Evolutionary conservation across 1,140 invertebrate species (phyloP).

Genomic region (Drosophila kepulauana): DNA sequence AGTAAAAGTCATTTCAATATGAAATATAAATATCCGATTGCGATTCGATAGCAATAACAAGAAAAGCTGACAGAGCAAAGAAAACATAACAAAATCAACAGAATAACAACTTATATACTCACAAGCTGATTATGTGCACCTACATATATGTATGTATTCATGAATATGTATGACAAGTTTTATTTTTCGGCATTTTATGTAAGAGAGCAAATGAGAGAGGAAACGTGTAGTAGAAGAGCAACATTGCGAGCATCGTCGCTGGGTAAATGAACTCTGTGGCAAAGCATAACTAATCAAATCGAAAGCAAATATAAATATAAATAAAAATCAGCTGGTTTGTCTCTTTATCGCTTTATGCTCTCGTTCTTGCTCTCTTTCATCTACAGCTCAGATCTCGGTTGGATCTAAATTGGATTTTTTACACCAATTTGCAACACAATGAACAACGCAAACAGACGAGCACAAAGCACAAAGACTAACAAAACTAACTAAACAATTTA

Average conservation of each 20-base stretch:
- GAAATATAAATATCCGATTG: slow-evolving; percentile 16
- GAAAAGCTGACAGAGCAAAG: slow-evolving; percentile 11
- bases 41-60: slow-evolving; percentile 13
- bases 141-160: not conserved
- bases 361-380: not conserved
- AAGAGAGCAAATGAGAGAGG: not conserved
- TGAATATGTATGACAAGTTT: slow-evolving; percentile 3
- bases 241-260: slow-evolving; percentile 6
- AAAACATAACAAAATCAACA: slow-evolving; percentile 11
- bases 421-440: slow-evolving; percentile 37
- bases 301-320: slow-evolving; percentile 46
- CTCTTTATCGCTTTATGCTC: not conserved
- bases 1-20: slow-evolving; percentile 6
- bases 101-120: slow-evolving; percentile 11
- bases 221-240: slow-evolving; percentile 19
- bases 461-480: slow-evolving; percentile 4
- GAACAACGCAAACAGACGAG: not conserved
- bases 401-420: slow-evolving; percentile 32
- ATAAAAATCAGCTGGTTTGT: slow-evolving; percentile 63
- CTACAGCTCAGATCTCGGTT: not conserved
- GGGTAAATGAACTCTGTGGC: slow-evolving; percentile 40
- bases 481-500: slow-evolving; percentile 14
- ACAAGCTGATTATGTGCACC: slow-evolving; percentile 3
- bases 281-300: slow-evolving; percentile 39
- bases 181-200: slow-evolving; percentile 13